phyloP scores from a whole-genome alignment of 2,888 invertebrate genomes.

The Drosophila paramelanica region DNA sequence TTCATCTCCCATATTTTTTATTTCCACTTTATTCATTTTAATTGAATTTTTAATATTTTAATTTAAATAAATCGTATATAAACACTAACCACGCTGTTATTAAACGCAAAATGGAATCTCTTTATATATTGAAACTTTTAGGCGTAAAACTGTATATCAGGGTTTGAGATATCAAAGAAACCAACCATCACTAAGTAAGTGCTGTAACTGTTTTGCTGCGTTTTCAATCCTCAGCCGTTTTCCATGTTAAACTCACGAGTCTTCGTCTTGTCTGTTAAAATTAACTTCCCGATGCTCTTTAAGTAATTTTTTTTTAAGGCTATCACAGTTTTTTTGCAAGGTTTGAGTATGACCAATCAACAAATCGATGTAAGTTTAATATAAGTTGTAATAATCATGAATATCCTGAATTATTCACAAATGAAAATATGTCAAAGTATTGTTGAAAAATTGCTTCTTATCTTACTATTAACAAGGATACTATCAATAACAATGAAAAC shows the following conservation, averaged over 20 bases:
- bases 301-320: not conserved
- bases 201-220: slow-evolving; percentile 12
- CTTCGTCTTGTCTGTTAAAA: not conserved
- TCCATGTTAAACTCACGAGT: slow-evolving; percentile 1
- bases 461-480: not conserved
- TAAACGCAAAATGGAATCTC: not conserved
- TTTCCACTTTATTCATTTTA: slow-evolving; percentile 1
- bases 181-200: slow-evolving; percentile 10
- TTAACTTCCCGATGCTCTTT: slow-evolving; percentile 13
- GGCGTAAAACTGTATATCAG: not conserved
- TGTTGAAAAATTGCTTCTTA: not conserved
- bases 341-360: not conserved
- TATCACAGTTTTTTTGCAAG: not conserved
- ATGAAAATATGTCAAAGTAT: not conserved
- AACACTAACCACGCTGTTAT: not conserved
- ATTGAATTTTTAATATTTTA: not conserved
- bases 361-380: not conserved
- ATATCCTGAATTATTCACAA: not conserved
- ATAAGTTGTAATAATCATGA: not conserved
- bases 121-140: not conserved
- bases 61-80: not conserved
- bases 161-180: not conserved
- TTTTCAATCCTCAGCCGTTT: slow-evolving; percentile 5
- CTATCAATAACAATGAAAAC: not conserved
- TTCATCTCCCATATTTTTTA: not conserved